Evolutionary conservation across 2,113 vertebrate genomes (phyloP).

Genomic region (Cricetomys ansorgei): DNA sequence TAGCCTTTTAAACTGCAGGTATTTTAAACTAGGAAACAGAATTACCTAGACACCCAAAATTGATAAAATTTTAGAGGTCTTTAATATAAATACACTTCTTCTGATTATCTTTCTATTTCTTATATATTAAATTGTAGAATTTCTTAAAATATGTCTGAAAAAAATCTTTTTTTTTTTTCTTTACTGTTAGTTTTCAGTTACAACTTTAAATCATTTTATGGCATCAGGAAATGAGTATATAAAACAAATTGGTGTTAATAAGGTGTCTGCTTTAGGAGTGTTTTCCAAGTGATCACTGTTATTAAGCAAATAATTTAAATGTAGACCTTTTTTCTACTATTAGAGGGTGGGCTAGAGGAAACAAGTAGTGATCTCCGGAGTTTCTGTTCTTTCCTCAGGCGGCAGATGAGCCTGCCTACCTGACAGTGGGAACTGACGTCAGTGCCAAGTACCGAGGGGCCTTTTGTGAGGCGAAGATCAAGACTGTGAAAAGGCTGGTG

Average conservation of each 20-base stretch:
- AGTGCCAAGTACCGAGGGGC: conserved; percentile 99
- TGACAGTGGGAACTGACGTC: conserved; percentile 99
- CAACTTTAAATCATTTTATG: conserved; percentile 12
- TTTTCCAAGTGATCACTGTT: background rate
- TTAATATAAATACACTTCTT: background rate
- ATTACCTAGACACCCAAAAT: background rate
- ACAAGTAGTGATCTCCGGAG: background rate
- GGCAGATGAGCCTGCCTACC: conserved; percentile 99
- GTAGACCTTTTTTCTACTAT: background rate
- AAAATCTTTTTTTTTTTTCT: background rate
- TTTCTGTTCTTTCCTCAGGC: conserved; percentile 86
- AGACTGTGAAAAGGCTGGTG: conserved; percentile 98
- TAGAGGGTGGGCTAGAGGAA: background rate
- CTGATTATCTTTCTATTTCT: conserved; percentile 6
- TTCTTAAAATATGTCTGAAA: conserved; percentile 2
- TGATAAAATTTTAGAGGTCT: background rate
- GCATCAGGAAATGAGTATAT: background rate
- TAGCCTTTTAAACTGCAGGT: no score
- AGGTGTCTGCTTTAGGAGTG: conserved; percentile 31
- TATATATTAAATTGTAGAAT: conserved; percentile 15
- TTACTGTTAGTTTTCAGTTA: conserved; percentile 35
- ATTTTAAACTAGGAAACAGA: conserved; percentile 55
- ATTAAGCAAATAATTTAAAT: background rate
- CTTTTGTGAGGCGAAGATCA: conserved; percentile 99
- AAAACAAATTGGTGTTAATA: conserved; percentile 12